phyloP scores from a whole-genome alignment of 2,113 vertebrate species.

The Zeus faber region DNA sequence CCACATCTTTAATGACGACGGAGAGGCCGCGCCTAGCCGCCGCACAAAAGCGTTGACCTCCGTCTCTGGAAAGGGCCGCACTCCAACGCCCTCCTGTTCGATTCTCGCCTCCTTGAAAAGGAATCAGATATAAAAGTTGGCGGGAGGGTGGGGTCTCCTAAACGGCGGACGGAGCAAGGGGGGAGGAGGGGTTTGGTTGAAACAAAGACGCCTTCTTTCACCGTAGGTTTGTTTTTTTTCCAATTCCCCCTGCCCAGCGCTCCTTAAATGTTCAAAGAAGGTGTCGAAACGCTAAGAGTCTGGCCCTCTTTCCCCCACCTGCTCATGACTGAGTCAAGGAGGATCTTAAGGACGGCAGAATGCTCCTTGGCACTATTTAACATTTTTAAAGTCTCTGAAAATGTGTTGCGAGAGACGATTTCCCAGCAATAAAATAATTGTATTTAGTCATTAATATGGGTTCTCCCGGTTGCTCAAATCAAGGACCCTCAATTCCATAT shows the following conservation, averaged over 20 bases:
- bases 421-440: neutral
- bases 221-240: constrained; percentile 43
- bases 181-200: constrained; percentile 49
- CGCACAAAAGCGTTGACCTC: constrained; percentile 78
- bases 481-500: too few species aligned
- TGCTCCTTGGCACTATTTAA: too few species aligned
- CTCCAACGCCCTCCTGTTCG: constrained; percentile 71
- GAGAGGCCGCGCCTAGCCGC: constrained; percentile 59
- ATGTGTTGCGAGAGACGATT: too few species aligned
- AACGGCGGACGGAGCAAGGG: too few species aligned
- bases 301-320: constrained; percentile 47
- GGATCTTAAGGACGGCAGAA: constrained; percentile 15
- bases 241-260: constrained; percentile 39
- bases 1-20: constrained; percentile 78
- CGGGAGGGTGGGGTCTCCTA: constrained; percentile 38
- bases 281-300: constrained; percentile 52
- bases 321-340: constrained; percentile 33
- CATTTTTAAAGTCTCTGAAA: too few species aligned
- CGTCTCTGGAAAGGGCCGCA: constrained; percentile 71
- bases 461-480: too few species aligned
- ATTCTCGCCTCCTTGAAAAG: constrained; percentile 68
- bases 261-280: constrained; percentile 57
- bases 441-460: too few species aligned
- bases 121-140: constrained; percentile 72
- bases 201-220: constrained; percentile 69